Evolutionary conservation across 1,140 invertebrate species (phyloP).

Genomic region (Aleiodes sp.): DNA sequence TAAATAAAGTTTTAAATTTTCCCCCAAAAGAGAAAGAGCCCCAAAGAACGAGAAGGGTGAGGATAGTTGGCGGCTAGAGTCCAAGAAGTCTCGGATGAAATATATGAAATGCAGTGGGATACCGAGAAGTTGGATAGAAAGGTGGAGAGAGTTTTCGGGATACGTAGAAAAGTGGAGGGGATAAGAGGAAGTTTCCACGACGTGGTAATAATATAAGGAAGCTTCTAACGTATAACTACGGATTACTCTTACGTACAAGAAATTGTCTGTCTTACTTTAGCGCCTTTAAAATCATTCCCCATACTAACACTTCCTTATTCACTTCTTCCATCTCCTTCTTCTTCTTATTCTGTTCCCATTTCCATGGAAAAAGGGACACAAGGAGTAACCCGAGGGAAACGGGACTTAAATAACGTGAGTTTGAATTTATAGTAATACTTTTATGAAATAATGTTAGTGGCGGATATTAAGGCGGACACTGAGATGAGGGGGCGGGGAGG

Average conservation of each 20-base stretch:
- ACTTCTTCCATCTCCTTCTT: too few relatives aligned
- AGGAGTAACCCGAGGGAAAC: constrained; percentile 42
- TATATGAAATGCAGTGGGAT: constrained; percentile 45
- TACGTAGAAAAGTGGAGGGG: constrained; percentile 17
- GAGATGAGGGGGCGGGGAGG: constrained; percentile 39
- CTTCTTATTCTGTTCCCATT: too few relatives aligned
- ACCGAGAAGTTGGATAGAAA: constrained; percentile 5
- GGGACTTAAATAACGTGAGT: constrained; percentile 65
- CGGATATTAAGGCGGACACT: constrained; percentile 64
- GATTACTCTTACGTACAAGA: not conserved
- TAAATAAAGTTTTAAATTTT: constrained; percentile 66
- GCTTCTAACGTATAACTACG: not conserved
- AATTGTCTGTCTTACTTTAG: constrained; percentile 15
- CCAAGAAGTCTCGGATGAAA: constrained; percentile 54
- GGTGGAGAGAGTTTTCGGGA: not conserved
- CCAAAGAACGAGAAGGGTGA: too few relatives aligned
- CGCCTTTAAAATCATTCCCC: too few relatives aligned
- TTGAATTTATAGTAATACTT: constrained; percentile 68
- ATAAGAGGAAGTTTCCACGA: constrained; percentile 45
- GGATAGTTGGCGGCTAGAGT: constrained; percentile 43
- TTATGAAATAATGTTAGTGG: constrained; percentile 68
- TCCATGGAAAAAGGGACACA: constrained; percentile 38
- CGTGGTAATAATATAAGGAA: constrained; percentile 39
- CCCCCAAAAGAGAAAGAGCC: too few relatives aligned
- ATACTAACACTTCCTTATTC: too few relatives aligned